Evolutionary conservation across 2,113 vertebrate species (phyloP).

Genomic region (Sitta europaea): DNA sequence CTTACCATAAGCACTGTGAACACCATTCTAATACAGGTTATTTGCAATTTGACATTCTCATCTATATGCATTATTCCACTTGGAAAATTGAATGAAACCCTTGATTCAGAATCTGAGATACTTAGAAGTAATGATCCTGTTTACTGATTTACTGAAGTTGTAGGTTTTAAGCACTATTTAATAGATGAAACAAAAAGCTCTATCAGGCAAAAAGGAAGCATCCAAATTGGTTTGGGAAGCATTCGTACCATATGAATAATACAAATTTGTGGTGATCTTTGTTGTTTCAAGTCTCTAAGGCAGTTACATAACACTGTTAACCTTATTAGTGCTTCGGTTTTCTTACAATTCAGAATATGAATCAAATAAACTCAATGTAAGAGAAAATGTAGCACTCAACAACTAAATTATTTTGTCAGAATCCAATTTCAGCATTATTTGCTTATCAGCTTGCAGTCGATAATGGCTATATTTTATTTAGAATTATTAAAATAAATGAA

Average conservation of each 20-base stretch:
- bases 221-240: conserved; percentile 51
- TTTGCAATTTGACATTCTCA: conserved; percentile 75
- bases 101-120: conserved; percentile 73
- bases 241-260: conserved; percentile 29
- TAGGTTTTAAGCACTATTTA: conserved; percentile 71
- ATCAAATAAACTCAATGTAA: background rate
- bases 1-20: conserved; percentile 69
- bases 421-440: background rate
- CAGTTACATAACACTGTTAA: background rate
- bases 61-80: conserved; percentile 73
- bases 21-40: conserved; percentile 67
- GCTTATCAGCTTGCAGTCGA: background rate
- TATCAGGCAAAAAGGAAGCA: conserved; percentile 51
- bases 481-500: background rate
- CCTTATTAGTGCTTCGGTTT: background rate
- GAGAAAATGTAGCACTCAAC: background rate
- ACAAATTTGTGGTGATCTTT: conserved; percentile 30
- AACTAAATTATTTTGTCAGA: background rate
- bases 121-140: conserved; percentile 73
- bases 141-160: conserved; percentile 74
- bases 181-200: conserved; percentile 68
- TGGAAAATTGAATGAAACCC: conserved; percentile 76
- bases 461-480: background rate
- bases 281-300: conserved; percentile 17
- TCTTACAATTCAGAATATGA: background rate